Conservation (phyloP, 1,140 invertebrate genomes). For the Pristionchus pacificus region DNA sequence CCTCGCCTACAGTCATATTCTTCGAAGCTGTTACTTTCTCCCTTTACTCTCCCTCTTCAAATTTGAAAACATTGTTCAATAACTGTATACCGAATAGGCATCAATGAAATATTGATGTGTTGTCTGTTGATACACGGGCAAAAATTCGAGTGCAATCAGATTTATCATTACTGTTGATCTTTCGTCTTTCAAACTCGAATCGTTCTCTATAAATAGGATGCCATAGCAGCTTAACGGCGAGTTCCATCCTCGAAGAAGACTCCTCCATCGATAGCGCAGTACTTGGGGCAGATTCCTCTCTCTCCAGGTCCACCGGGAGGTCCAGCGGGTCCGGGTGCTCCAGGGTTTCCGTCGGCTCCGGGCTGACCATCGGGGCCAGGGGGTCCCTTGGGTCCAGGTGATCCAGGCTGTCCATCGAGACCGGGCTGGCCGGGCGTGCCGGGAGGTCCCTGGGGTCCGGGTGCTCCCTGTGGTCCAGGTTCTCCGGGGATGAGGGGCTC, state of each 20-base stretch:
- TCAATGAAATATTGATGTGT: background rate
- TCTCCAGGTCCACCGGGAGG: conserved; percentile 16
- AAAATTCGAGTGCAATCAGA: background rate
- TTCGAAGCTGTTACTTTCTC: no score
- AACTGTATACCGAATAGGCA: background rate
- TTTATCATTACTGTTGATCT: background rate
- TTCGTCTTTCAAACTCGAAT: no score
- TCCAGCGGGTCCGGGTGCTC: conserved; percentile 28
- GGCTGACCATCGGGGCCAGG: conserved; percentile 29
- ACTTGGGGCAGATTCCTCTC: background rate
- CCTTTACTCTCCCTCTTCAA: background rate
- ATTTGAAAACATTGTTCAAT: background rate
- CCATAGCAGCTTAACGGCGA: background rate
- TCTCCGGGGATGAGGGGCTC: conserved; percentile 31
- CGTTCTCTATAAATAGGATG: background rate
- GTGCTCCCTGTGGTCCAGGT: conserved; percentile 26
- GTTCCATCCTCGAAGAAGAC: conserved; percentile 1
- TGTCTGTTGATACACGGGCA: no score
- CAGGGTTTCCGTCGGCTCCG: conserved; percentile 29
- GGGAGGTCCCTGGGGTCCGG: conserved; percentile 33
- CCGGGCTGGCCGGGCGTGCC: conserved; percentile 29
- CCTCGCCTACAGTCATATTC: no score
- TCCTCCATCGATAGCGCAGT: background rate
- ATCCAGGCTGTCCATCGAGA: conserved; percentile 30
- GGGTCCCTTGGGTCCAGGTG: conserved; percentile 32